Evolutionary conservation across 2,113 vertebrate species (phyloP), one percentile per base, ranked within the genome.

Genomic region (Otocyon megalotis): DNA sequence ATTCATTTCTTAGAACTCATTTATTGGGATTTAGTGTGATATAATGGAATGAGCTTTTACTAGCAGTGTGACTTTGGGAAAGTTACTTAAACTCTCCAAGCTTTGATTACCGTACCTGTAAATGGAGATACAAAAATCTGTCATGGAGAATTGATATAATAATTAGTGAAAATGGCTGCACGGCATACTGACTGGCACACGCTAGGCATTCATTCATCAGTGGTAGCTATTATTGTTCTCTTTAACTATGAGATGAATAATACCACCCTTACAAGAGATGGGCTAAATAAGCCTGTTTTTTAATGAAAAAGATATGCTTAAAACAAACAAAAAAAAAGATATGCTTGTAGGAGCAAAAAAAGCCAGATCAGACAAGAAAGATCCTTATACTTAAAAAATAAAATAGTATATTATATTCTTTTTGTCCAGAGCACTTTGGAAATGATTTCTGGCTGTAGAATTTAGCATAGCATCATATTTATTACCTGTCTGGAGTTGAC

Each of bases 81-180:
- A 69, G 28, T 63, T 89, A 88, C 8, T 90, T 72, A 60, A 90
- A 53, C 35, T 86, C 74, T 48, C 28, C 63, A 58, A 72, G 26
- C 26, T 96, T 97, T 95, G 30, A 50, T 77, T 76, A 12, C 26
- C 43, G 8, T 62, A 35, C n/a, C n/a, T 93, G 20, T 74, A 96
- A 80, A 58, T 48, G 7, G 28, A 3, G 2, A 76, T 77, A 16
- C 32, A 72, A 90, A 67, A 94, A 54, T 3, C 3, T 26, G 26
- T 3, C 28, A 12, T 80, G 50, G 32, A 63, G 24, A 86, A 83
- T 62, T 53, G 15, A 37, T 93, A 20, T 22, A 20, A 28, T 87
- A 69, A 56, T 80, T 58, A 62, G 4, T 76, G 20, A 79, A 60
- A 48, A 43, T 72, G 24, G 3, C 19, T 54, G n/a, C 2, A 28